Evolutionary conservation across 2,797 vertebrate species (phyloP), one percentile per base, ranked within the genome.

Genomic region (Moxostoma hubbsi): DNA sequence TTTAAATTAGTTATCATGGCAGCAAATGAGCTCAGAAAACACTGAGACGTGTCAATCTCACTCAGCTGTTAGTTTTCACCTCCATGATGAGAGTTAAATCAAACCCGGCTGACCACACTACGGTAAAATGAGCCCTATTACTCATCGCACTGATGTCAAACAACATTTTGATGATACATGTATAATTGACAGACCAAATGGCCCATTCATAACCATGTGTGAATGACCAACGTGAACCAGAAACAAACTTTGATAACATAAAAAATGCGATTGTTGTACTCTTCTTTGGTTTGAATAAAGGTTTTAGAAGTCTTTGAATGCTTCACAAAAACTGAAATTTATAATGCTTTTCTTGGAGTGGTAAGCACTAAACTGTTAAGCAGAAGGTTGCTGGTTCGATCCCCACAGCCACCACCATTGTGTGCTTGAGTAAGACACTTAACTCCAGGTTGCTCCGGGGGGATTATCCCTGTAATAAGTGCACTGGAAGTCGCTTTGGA

Each of bases 1-100:
- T 92, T 93, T 89, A 93, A 90, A 92, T 94, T 90, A 92, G 87
- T 89, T 91, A 91, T 92, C 91, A 91, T 89, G 91, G 88, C 89
- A 89, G 91, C 90, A 91, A 73, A 88, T 81, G 86, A 87, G 82
- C 80, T 83, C 64, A 46, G 62, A 87, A 72, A 72, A 84, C 86
- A 81, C 85, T 79, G 83, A 57, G 77, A 79, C 82, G 69, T 77
- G 36, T 86, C 83, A 88, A 88, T 87, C 90, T 90, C 89, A 88
- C 85, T 87, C 89, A 87, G 90, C 90, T 90, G 89, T 87, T 89
- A 59, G 82, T 82, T 87, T 90, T 92, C 91, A 88, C 82, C 5
- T 10, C 74, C 24, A 84, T 90, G 89, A 91, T 88, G 88, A 91
- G 92, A 90, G 90, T 92, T 92, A 93, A 93, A 90, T 82, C 82